phyloP scores from a whole-genome alignment of 2,113 vertebrate species.

The Alligator sinensis region DNA sequence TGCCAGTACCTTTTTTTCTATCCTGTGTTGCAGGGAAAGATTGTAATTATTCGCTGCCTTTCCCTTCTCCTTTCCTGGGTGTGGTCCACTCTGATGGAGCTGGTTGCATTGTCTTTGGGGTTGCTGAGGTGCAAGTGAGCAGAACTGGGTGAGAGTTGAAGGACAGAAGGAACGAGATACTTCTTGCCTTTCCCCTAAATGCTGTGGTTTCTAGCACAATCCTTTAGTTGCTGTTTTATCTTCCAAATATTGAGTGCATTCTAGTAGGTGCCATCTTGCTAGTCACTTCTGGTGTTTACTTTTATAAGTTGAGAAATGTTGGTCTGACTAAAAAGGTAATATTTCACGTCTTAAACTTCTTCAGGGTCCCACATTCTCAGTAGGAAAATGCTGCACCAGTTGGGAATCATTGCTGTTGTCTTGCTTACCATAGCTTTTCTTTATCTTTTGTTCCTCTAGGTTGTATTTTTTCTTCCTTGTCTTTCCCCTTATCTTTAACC shows the following conservation, averaged over 20 bases:
- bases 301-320: not conserved
- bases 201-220: not conserved
- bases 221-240: not conserved
- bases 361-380: not conserved
- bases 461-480: not conserved
- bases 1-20: not conserved
- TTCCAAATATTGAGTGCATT: not conserved
- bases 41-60: not conserved
- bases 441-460: not conserved
- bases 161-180: not conserved
- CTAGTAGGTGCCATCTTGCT: not conserved
- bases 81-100: not conserved
- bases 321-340: not conserved
- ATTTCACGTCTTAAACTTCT: not conserved
- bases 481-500: not conserved
- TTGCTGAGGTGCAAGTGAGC: not conserved
- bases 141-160: not conserved
- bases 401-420: not conserved
- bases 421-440: not conserved
- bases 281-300: not conserved
- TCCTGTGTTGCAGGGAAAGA: too few relatives aligned
- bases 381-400: not conserved
- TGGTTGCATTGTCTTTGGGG: not conserved
- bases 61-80: not conserved
- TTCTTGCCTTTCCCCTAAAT: not conserved